phyloP scores from a whole-genome alignment of 2,888 invertebrate species.

The Xanthia icteritia region DNA sequence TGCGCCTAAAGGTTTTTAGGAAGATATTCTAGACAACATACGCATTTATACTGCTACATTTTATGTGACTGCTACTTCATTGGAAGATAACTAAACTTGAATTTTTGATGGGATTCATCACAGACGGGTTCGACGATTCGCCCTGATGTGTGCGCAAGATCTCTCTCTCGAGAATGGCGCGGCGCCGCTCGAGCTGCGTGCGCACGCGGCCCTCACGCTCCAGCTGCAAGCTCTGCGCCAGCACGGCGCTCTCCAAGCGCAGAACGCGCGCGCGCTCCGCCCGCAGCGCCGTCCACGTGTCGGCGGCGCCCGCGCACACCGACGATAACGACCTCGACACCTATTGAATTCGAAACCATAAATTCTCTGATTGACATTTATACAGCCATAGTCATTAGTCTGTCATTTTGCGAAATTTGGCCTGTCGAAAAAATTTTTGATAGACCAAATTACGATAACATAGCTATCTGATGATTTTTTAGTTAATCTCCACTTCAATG shows the following conservation, averaged over 20 bases:
- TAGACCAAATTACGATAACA: too few species aligned
- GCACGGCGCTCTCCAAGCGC: conserved; percentile 82
- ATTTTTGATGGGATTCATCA: conserved; percentile 64
- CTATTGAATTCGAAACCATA: conserved; percentile 65
- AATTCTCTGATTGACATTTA: background rate
- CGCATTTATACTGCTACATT: background rate
- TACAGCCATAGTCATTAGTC: too few species aligned
- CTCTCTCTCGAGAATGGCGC: conserved; percentile 81
- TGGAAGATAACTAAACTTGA: conserved; percentile 73
- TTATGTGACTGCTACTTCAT: conserved; percentile 9
- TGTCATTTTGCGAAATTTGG: too few species aligned
- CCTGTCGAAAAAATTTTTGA: too few species aligned
- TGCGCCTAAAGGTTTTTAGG: too few species aligned
- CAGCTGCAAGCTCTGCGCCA: conserved; percentile 82
- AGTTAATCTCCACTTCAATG: too few species aligned
- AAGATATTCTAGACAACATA: background rate
- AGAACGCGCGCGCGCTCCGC: conserved; percentile 84
- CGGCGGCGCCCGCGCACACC: conserved; percentile 79
- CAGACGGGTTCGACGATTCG: conserved; percentile 56
- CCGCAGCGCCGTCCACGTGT: conserved; percentile 84
- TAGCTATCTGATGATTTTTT: too few species aligned
- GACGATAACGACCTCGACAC: conserved; percentile 80
- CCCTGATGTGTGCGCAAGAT: conserved; percentile 73
- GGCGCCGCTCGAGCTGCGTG: conserved; percentile 83
- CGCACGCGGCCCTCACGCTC: conserved; percentile 84